Conservation (phyloP, 2,888 invertebrate genomes). For the Acrobasis repandana region DNA sequence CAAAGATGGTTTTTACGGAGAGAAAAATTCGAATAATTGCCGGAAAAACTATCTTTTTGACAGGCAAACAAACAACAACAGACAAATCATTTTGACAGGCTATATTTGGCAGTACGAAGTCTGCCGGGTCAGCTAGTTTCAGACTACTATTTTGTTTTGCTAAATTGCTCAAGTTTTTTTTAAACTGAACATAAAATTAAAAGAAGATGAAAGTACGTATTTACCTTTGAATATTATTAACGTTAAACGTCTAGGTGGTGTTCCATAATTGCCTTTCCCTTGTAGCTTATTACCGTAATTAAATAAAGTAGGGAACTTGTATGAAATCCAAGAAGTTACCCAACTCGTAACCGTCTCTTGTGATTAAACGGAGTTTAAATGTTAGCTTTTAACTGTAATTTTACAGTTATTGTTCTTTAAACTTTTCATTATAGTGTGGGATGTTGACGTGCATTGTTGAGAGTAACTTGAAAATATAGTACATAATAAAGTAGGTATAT, state of each 20-base stretch:
- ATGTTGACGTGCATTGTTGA: not conserved
- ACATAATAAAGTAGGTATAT: too few relatives aligned
- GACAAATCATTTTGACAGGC: too few relatives aligned
- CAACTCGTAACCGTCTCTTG: conserved; percentile 14
- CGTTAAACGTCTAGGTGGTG: conserved; percentile 9
- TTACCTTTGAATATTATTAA: conserved; percentile 3
- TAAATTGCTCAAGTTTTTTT: too few relatives aligned
- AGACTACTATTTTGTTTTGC: too few relatives aligned
- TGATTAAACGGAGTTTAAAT: conserved; percentile 22
- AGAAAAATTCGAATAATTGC: too few relatives aligned
- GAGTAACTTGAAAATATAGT: not conserved
- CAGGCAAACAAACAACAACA: too few relatives aligned
- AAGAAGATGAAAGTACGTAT: not conserved
- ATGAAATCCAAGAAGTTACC: conserved; percentile 16
- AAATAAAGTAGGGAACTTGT: conserved; percentile 17
- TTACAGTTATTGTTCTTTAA: conserved; percentile 14
- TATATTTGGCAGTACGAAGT: too few relatives aligned
- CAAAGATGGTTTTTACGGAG: too few relatives aligned
- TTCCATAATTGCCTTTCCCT: conserved; percentile 5
- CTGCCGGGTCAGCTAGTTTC: too few relatives aligned
- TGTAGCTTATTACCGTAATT: conserved; percentile 15
- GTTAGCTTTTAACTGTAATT: conserved; percentile 19
- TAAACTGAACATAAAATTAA: not conserved
- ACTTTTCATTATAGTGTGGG: conserved; percentile 5
- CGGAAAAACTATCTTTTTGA: too few relatives aligned